A percentile compares a stretch with the other conserved stretches of the same genome.
These are phyloP conservation scores for Drosophila santomea DNA, from an alignment of 1,140 invertebrate genomes.

Conservation along the genomic window DNA sequence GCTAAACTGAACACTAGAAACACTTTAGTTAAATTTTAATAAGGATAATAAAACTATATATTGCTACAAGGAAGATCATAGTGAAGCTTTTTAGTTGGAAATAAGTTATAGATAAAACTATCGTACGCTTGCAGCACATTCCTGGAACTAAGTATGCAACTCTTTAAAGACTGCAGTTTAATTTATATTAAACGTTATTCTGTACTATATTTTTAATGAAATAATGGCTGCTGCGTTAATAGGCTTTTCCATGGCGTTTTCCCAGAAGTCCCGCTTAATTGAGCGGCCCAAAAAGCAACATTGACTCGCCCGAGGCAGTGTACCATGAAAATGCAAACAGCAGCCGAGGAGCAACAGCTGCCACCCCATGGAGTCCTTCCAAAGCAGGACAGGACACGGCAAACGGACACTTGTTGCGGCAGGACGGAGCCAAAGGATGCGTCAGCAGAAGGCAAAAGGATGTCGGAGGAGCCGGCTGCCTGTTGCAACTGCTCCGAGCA, in stretches of 20 bases:
- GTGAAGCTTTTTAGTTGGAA: not conserved
- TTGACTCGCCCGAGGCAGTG: slow-evolving; percentile 36
- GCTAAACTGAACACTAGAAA: too few species aligned
- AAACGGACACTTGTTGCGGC: slow-evolving; percentile 34
- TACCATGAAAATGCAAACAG: slow-evolving; percentile 58
- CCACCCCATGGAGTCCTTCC: slow-evolving; percentile 11
- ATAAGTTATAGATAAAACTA: too few species aligned
- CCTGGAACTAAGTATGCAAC: not conserved
- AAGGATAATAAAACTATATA: too few species aligned
- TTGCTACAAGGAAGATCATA: too few species aligned
- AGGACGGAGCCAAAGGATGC: slow-evolving; percentile 16
- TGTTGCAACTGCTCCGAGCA: slow-evolving; percentile 55
- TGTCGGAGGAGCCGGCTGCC: slow-evolving; percentile 14
- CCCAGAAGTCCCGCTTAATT: slow-evolving; percentile 27
- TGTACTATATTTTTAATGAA: not conserved
- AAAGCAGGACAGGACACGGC: not conserved
- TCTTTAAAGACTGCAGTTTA: not conserved
- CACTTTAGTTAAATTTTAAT: too few species aligned
- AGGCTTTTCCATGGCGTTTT: slow-evolving; percentile 18
- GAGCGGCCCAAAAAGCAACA: slow-evolving; percentile 27
- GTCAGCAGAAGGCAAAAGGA: not conserved
- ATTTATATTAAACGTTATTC: too few species aligned
- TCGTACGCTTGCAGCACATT: too few species aligned
- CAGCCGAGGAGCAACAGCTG: slow-evolving; percentile 27
- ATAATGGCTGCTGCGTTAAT: slow-evolving; percentile 7